A percentile compares a stretch with the other conserved stretches of the same genome.
Evolutionary conservation across 2,888 invertebrate genomes (phyloP).

Genomic region (Dorcus parallelipipedus): DNA sequence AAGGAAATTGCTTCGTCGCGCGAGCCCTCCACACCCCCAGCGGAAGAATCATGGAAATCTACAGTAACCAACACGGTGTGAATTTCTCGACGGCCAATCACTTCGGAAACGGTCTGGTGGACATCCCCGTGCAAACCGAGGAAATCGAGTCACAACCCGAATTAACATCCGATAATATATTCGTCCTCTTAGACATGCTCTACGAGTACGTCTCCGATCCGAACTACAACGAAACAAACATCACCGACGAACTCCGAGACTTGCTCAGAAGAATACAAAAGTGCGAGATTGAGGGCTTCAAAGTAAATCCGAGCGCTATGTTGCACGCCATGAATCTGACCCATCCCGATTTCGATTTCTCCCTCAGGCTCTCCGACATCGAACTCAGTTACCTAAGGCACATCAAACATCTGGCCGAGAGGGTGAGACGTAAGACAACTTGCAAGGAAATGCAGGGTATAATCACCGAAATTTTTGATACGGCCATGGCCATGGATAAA

Average conservation of each 20-base stretch:
- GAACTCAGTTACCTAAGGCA: conserved; percentile 16
- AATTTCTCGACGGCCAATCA: conserved; percentile 80
- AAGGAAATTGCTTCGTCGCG: conserved; percentile 60
- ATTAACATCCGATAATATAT: background rate
- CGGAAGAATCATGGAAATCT: conserved; percentile 76
- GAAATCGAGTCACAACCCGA: background rate
- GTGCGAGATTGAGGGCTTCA: background rate
- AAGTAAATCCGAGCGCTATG: background rate
- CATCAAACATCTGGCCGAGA: conserved; percentile 1
- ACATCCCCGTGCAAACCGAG: conserved; percentile 1
- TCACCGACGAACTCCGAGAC: conserved; percentile 1
- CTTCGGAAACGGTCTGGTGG: conserved; percentile 31
- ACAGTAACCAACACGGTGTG: conserved; percentile 82
- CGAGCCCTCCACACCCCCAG: conserved; percentile 62
- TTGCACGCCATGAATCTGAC: background rate
- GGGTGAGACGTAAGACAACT: background rate
- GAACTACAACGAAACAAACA: background rate
- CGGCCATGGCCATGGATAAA: background rate
- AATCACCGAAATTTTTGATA: conserved; percentile 10
- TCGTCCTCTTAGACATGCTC: conserved; percentile 6
- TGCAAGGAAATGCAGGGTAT: conserved; percentile 4
- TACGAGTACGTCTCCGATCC: background rate
- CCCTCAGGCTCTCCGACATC: conserved; percentile 3
- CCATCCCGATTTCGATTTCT: conserved; percentile 5
- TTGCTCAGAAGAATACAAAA: conserved; percentile 5